Percentiles rank a stretch among this genome's conserved stretches.
Evolutionary conservation across 1,140 invertebrate genomes (phyloP).

Genomic region (Papilio polyxenes): DNA sequence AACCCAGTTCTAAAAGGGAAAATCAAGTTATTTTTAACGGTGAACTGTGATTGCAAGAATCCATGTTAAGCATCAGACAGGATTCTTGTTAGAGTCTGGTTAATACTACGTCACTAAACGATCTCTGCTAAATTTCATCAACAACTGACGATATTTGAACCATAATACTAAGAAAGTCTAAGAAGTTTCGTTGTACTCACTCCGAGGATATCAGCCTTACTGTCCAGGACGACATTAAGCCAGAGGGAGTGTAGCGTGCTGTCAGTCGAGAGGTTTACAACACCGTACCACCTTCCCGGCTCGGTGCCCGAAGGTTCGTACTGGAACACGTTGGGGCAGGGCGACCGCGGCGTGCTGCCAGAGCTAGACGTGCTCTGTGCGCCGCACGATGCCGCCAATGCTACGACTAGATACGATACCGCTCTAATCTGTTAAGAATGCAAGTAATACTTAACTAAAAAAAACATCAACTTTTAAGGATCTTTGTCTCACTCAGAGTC

Average conservation of each 20-base stretch:
- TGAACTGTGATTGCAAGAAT: too few species aligned
- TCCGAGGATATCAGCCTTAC: conserved; percentile 72
- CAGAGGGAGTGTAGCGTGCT: conserved; percentile 73
- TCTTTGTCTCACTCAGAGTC: too few species aligned
- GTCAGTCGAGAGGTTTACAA: conserved; percentile 70
- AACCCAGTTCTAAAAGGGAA: conserved; percentile 69
- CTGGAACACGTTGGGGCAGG: conserved; percentile 74
- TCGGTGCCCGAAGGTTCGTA: conserved; percentile 71
- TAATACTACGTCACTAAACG: not conserved
- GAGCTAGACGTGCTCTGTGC: conserved; percentile 61
- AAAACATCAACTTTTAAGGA: not conserved
- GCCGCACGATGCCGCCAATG: conserved; percentile 43
- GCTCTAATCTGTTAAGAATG: conserved; percentile 52
- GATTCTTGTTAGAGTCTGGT: too few species aligned
- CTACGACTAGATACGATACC: conserved; percentile 49
- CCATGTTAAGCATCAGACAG: too few species aligned
- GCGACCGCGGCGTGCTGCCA: conserved; percentile 69
- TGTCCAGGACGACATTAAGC: conserved; percentile 75
- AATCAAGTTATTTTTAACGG: not conserved
- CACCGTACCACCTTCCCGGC: conserved; percentile 71
- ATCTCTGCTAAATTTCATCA: too few species aligned
- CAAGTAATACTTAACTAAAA: not conserved
- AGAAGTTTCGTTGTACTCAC: conserved; percentile 53
- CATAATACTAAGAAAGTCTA: not conserved
- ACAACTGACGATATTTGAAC: too few species aligned